Conservation (phyloP, 2,797 vertebrate genomes). For the Martes flavigula region DNA sequence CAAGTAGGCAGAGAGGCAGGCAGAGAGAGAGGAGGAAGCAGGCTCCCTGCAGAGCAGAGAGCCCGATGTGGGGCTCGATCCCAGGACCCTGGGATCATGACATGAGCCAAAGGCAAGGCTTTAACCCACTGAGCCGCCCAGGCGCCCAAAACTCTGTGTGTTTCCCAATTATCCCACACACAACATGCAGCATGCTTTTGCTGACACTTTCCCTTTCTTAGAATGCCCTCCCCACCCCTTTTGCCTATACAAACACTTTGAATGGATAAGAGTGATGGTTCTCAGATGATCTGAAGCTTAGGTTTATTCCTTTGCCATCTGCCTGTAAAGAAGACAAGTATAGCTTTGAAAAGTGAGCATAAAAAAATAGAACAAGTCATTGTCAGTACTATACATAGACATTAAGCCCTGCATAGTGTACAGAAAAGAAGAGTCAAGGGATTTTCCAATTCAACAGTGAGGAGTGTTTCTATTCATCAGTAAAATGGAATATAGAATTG, state of each 20-base stretch:
- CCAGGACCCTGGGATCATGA: too few relatives aligned
- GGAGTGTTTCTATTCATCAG: not conserved
- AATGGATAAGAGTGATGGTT: not conserved
- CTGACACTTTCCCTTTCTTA: not conserved
- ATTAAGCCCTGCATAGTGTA: not conserved
- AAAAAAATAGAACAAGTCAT: not conserved
- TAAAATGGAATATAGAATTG: not conserved
- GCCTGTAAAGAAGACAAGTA: constrained; percentile 8
- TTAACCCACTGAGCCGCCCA: too few relatives aligned
- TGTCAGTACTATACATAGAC: not conserved
- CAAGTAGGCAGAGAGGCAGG: too few relatives aligned
- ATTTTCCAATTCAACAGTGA: not conserved
- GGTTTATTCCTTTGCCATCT: not conserved
- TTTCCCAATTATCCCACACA: not conserved
- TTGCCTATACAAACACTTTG: not conserved
- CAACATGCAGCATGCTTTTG: not conserved
- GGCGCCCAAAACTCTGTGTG: not conserved
- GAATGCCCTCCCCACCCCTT: not conserved
- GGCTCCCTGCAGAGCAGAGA: too few relatives aligned
- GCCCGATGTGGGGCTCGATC: too few relatives aligned
- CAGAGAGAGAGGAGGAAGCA: too few relatives aligned
- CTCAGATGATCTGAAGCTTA: not conserved
- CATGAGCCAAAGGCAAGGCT: too few relatives aligned
- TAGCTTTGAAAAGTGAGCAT: not conserved
- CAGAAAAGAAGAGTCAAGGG: not conserved